phyloP scores from a whole-genome alignment of 2,797 vertebrate species.

The Spea hammondii region DNA sequence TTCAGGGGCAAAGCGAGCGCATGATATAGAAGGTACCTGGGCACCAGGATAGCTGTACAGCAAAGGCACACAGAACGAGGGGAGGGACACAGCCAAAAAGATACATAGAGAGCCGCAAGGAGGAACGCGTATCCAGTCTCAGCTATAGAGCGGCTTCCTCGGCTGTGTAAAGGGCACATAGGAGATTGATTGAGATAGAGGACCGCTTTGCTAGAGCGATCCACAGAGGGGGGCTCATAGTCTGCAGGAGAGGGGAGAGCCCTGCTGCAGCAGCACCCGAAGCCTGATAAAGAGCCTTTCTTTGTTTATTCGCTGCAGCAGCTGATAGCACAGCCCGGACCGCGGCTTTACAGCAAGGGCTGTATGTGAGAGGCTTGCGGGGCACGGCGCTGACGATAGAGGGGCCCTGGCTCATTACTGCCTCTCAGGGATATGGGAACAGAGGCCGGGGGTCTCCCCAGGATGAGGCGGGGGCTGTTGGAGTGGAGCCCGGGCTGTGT shows the following conservation, averaged over 20 bases:
- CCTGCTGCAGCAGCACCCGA: neutral
- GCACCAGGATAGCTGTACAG: conserved; percentile 27
- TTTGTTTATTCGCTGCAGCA: conserved; percentile 48
- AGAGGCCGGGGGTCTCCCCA: conserved; percentile 32
- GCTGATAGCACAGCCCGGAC: conserved; percentile 24
- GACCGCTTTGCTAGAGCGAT: neutral
- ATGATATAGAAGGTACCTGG: neutral
- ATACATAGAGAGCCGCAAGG: conserved; percentile 14
- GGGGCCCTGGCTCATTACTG: neutral
- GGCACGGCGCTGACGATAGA: neutral
- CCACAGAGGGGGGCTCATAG: neutral
- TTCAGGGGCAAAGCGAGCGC: neutral
- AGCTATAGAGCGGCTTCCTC: neutral
- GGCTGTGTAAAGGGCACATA: neutral
- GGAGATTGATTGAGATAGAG: neutral
- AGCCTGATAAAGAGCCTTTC: conserved; percentile 10
- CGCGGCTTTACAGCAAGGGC: conserved; percentile 16
- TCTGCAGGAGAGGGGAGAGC: neutral
- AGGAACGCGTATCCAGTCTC: neutral
- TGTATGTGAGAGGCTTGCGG: neutral
- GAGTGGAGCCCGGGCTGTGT: conserved; percentile 32
- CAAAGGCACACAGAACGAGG: conserved; percentile 2
- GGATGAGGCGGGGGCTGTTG: conserved; percentile 29
- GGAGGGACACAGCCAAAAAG: conserved; percentile 17
- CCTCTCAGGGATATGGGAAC: conserved; percentile 23